These are phyloP conservation scores for Mycogona germanica DNA, from an alignment of 2,888 invertebrate species.

Conservation along the genomic window DNA sequence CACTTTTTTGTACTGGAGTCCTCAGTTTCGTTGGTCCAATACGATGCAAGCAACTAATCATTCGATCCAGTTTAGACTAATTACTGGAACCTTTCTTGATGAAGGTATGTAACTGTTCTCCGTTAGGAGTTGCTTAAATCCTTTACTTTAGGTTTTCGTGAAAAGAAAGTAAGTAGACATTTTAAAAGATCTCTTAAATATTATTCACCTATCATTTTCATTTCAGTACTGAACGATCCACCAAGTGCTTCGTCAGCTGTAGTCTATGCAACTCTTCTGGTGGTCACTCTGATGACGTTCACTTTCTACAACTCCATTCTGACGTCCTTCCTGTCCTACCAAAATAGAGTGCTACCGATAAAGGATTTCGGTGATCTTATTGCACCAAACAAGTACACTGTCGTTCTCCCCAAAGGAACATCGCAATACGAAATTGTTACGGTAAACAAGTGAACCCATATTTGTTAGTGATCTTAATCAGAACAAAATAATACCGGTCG, in stretches of 20 bases:
- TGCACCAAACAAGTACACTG: too few species aligned
- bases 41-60: neutral
- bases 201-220: neutral
- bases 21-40: neutral
- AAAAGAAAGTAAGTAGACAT: neutral
- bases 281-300: neutral
- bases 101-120: neutral
- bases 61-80: neutral
- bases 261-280: neutral
- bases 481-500: too few species aligned
- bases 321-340: too few species aligned
- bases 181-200: neutral
- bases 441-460: too few species aligned
- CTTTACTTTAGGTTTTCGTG: too few species aligned
- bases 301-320: conserved; percentile 1
- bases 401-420: too few species aligned
- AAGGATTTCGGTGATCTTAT: too few species aligned
- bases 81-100: conserved; percentile 4
- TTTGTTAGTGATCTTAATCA: too few species aligned
- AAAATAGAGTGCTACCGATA: too few species aligned
- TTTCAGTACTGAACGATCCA: neutral
- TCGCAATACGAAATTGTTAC: too few species aligned
- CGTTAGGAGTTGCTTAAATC: too few species aligned
- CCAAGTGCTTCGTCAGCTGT: neutral
- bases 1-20: neutral